phyloP scores from a whole-genome alignment of 2,888 invertebrate genomes.

The Timandra comae region DNA sequence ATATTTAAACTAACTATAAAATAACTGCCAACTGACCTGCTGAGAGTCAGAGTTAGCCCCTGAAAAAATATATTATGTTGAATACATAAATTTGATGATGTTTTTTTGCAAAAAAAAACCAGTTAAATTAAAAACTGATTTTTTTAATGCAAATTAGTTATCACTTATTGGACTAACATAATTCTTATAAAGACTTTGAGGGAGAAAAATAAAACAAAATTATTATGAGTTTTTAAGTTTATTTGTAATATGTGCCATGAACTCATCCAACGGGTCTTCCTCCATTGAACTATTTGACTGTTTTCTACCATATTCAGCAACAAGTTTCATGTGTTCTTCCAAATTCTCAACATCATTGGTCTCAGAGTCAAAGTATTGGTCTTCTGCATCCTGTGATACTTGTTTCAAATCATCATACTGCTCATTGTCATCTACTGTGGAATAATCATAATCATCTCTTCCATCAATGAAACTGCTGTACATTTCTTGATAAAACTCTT shows the following conservation, averaged over 20 bases:
- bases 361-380: slow-evolving; percentile 93
- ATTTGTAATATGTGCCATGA: slow-evolving; percentile 78
- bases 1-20: no score
- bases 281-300: slow-evolving; percentile 30
- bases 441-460: slow-evolving; percentile 91
- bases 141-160: no score
- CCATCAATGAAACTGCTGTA: slow-evolving; percentile 90
- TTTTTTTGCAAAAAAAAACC: no score
- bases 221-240: slow-evolving; percentile 27
- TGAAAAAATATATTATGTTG: no score
- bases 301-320: slow-evolving; percentile 49
- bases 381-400: slow-evolving; percentile 86
- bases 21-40: no score
- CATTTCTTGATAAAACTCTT: slow-evolving; percentile 92
- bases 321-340: slow-evolving; percentile 58
- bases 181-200: no score
- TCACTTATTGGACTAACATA: no score
- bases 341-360: slow-evolving; percentile 76
- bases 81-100: no score
- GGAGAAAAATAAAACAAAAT: slow-evolving; percentile 7
- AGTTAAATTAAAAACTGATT: no score
- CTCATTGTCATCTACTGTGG: slow-evolving; percentile 86
- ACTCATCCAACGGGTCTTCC: slow-evolving; percentile 84
- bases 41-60: no score
- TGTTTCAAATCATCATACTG: slow-evolving; percentile 86